Percentiles rank a stretch among this genome's conserved stretches.
Evolutionary conservation across 2,797 vertebrate genomes (phyloP).

Genomic region (Myotis planiceps): DNA sequence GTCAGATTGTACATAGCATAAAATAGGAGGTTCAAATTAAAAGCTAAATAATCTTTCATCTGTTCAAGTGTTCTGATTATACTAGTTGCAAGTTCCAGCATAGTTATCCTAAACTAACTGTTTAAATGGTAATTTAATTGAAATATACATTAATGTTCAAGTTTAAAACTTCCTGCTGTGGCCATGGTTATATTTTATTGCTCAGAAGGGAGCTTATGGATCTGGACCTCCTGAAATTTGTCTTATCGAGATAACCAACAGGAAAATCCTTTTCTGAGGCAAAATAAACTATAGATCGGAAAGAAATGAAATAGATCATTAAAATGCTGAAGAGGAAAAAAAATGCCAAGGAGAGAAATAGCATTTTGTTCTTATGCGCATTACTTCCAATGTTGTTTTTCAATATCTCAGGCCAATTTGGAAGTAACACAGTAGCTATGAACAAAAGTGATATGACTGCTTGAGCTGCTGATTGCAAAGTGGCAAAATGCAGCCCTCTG

Average conservation of each 20-base stretch:
- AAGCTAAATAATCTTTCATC: not conserved
- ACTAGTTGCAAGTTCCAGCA: not conserved
- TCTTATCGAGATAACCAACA: slow-evolving; percentile 21
- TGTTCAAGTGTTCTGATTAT: not conserved
- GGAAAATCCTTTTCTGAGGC: slow-evolving; percentile 36
- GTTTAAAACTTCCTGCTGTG: not conserved
- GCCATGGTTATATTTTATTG: slow-evolving; percentile 33
- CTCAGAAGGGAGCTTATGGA: not conserved
- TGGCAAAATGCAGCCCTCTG: slow-evolving; percentile 40
- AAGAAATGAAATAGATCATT: slow-evolving; percentile 51
- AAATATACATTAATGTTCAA: slow-evolving; percentile 51
- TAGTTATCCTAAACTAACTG: not conserved
- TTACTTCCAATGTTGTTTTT: slow-evolving; percentile 44
- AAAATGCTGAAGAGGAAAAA: slow-evolving; percentile 37
- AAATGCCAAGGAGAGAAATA: slow-evolving; percentile 44
- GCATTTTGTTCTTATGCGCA: not conserved
- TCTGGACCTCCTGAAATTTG: not conserved
- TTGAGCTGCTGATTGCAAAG: slow-evolving; percentile 61
- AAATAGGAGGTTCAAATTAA: not conserved
- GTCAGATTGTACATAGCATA: not conserved
- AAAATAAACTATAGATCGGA: slow-evolving; percentile 25
- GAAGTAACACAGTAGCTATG: slow-evolving; percentile 7
- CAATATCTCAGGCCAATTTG: slow-evolving; percentile 56
- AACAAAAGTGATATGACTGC: slow-evolving; percentile 49
- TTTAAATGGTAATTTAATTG: slow-evolving; percentile 46